Base-by-base conservation (phyloP, 1,140 invertebrate genomes). In the Drosophila ercepeae region DNA sequence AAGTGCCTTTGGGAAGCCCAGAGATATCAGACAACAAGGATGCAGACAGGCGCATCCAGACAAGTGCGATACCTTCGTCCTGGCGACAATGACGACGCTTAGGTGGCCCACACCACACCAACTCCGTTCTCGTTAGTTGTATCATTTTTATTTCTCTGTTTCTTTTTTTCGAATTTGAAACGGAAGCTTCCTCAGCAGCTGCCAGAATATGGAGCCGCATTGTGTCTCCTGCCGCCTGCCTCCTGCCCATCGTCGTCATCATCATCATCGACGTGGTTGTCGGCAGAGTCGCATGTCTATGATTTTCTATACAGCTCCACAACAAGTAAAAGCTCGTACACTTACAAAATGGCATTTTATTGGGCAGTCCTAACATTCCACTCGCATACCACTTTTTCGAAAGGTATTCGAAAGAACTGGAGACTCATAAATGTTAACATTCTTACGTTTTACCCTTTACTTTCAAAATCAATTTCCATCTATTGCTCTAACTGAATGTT, bases 81-180 rank as follows among this genome's bases (percentile, higher is more conserved):
- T 44, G 73, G 48, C 45, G 45, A 51, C 76, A 81, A 58, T 71
- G 46, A 57, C 27, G 46, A 39, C 76, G 57, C 70, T 45, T 45
- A 79, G 71, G 53, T 48, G 68, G 67, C 77, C 60, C 52, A 55
- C 58, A 65, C 13, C 16, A 46, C 14, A 25, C 19, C 18, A 32
- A 19, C 55, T 50, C 57, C 61, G 73, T 46, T 32, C 45, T 83
- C 79, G 81, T 83, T 83, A 86, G 75, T 67, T 72, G 69, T 52
- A 32, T 48, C 55, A 44, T 61, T 48, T 70, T 41, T 42, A 1
- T 44, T 23, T 18, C 21, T n/a, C 1, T 14, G 14, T 32, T 21
- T 32, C 52, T 44, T 39, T 61, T 61, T 73, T 69, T 60, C 34
- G 64, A 86, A 86, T 86, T 86, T 86, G 68, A 86, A 88, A 74